Conservation (phyloP, 2,888 invertebrate species). For the Nezara viridula region DNA sequence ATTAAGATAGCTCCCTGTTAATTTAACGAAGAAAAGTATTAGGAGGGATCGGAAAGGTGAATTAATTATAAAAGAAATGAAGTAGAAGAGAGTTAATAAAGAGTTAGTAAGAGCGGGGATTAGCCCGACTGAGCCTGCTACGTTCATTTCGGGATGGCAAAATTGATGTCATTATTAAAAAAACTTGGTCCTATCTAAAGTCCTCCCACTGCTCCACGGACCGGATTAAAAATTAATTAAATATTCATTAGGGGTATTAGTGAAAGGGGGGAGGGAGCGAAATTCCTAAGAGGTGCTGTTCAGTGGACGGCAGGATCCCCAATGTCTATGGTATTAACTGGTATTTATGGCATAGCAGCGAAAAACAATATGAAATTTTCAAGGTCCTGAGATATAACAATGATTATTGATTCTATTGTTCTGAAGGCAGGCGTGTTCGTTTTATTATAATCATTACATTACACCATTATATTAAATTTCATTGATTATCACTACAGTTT, state of each 20-base stretch:
- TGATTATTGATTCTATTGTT: too few species aligned
- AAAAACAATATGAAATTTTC: too few species aligned
- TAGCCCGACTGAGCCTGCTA: background rate
- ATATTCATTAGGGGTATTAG: conserved; percentile 51
- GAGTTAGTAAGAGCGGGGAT: conserved; percentile 14
- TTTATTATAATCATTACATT: too few species aligned
- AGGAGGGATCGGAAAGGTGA: conserved; percentile 4
- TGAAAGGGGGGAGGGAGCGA: background rate
- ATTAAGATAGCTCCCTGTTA: background rate
- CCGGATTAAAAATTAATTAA: conserved; percentile 55
- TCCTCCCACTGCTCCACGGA: background rate
- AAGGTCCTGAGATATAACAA: too few species aligned
- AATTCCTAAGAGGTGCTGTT: background rate
- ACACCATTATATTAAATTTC: too few species aligned
- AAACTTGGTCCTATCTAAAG: conserved; percentile 29
- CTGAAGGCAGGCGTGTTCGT: too few species aligned
- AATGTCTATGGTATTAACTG: background rate
- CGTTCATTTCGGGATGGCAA: conserved; percentile 46
- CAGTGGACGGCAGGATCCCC: background rate
- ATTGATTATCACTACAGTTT: too few species aligned
- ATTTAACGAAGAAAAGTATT: background rate
- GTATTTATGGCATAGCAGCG: background rate
- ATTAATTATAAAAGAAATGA: conserved; percentile 56
- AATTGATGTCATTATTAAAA: conserved; percentile 58
- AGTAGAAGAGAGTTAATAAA: conserved; percentile 39